Conservation (phyloP, 2,888 invertebrate species). For the Caenorhabditis becei region DNA sequence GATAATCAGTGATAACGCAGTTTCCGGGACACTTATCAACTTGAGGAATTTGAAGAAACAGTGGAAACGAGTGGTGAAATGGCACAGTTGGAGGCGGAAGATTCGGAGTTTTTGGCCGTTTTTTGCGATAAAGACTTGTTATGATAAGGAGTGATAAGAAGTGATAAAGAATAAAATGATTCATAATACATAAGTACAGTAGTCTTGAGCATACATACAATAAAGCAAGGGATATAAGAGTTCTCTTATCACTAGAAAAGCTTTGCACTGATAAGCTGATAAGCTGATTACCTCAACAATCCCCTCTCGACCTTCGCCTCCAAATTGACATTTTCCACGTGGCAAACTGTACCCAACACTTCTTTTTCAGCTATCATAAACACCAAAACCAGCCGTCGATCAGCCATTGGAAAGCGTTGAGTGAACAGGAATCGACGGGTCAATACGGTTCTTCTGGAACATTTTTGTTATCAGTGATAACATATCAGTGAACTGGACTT, state of each 20-base stretch:
- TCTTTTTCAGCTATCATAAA: slow-evolving; percentile 43
- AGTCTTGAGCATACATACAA: too few species aligned
- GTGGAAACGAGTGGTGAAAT: not conserved
- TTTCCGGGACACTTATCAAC: not conserved
- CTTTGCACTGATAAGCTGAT: not conserved
- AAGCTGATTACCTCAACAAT: slow-evolving; percentile 24
- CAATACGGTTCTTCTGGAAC: slow-evolving; percentile 23
- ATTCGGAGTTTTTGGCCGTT: not conserved
- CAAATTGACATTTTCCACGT: slow-evolving; percentile 11
- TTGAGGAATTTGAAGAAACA: not conserved
- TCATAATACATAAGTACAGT: not conserved
- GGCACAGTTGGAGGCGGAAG: not conserved
- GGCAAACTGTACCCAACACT: slow-evolving; percentile 43
- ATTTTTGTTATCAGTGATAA: too few species aligned
- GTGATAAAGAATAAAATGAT: not conserved
- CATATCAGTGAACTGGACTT: too few species aligned
- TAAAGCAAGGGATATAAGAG: too few species aligned
- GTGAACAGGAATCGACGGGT: slow-evolving; percentile 31
- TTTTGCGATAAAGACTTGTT: not conserved
- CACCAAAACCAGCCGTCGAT: not conserved
- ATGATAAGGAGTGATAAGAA: not conserved
- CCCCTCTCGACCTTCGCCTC: slow-evolving; percentile 41
- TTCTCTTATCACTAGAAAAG: too few species aligned
- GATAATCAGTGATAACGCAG: not conserved
- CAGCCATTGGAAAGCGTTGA: slow-evolving; percentile 32